Percentiles rank a stretch among this genome's conserved stretches.
Evolutionary conservation across 2,113 vertebrate genomes (phyloP).

Genomic region (Monopterus albus): DNA sequence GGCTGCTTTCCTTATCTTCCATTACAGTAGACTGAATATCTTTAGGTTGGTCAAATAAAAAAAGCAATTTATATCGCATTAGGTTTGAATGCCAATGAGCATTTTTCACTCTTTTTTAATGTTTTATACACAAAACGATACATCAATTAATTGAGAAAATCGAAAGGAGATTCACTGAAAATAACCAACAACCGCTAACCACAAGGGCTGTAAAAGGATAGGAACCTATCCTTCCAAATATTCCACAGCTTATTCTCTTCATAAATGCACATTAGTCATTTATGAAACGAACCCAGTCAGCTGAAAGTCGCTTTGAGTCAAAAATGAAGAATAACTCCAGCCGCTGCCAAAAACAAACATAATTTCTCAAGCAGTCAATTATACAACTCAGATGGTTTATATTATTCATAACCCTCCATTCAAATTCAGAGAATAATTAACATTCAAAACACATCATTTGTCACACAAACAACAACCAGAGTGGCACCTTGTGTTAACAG

Average conservation of each 20-base stretch:
- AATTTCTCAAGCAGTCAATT: slow-evolving; percentile 69
- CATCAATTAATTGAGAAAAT: background rate
- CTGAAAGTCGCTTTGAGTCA: slow-evolving; percentile 14
- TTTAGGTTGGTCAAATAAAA: background rate
- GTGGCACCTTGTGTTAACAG: slow-evolving; percentile 64
- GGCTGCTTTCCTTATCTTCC: background rate
- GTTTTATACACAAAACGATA: background rate
- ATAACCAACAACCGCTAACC: background rate
- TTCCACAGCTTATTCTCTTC: background rate
- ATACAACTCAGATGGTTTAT: slow-evolving; percentile 54
- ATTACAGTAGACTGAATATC: background rate
- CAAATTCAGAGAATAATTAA: slow-evolving; percentile 60
- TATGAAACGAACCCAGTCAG: slow-evolving; percentile 38
- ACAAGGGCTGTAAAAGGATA: background rate
- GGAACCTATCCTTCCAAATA: background rate
- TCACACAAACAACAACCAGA: slow-evolving; percentile 54
- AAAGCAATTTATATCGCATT: too few relatives aligned
- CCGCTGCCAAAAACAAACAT: slow-evolving; percentile 58
- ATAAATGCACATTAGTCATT: slow-evolving; percentile 13
- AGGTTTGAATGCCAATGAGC: too few relatives aligned
- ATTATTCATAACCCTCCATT: slow-evolving; percentile 61
- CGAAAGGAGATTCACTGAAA: background rate
- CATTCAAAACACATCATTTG: slow-evolving; percentile 61
- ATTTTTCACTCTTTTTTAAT: background rate
- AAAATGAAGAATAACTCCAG: slow-evolving; percentile 44